phyloP scores from a whole-genome alignment of 2,888 invertebrate genomes.

The Euphydryas editha region DNA sequence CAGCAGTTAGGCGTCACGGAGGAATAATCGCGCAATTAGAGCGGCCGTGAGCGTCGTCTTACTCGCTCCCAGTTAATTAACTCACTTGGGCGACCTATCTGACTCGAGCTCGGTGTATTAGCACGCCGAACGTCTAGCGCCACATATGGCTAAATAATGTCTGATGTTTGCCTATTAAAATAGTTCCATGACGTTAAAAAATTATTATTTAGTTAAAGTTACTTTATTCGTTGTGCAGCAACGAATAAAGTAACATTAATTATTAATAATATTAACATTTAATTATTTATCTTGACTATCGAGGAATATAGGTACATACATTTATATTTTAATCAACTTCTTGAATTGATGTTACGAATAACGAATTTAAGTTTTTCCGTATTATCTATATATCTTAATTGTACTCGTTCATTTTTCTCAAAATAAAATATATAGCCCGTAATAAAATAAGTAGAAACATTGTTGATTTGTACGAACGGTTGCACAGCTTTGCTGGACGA shows the following conservation, averaged over 20 bases:
- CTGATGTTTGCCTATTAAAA: slow-evolving; percentile 10
- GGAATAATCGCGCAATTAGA: slow-evolving; percentile 84
- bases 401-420: neutral
- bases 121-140: slow-evolving; percentile 40
- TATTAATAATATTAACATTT: too few relatives aligned
- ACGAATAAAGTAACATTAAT: too few relatives aligned
- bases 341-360: too few relatives aligned
- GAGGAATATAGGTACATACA: too few relatives aligned
- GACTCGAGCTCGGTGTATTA: slow-evolving; percentile 56
- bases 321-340: too few relatives aligned
- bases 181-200: neutral
- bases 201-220: neutral
- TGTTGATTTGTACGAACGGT: slow-evolving; percentile 3
- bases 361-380: neutral
- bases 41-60: slow-evolving; percentile 83
- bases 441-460: neutral
- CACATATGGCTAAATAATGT: slow-evolving; percentile 10
- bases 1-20: slow-evolving; percentile 83
- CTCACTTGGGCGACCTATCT: slow-evolving; percentile 77
- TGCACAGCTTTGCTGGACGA: slow-evolving; percentile 41
- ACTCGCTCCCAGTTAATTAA: slow-evolving; percentile 83
- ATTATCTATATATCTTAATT: too few relatives aligned
- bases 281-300: too few relatives aligned
- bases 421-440: neutral
- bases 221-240: too few relatives aligned